Conservation (phyloP, 1,140 invertebrate genomes). For the Polypedilum vanderplanki region DNA sequence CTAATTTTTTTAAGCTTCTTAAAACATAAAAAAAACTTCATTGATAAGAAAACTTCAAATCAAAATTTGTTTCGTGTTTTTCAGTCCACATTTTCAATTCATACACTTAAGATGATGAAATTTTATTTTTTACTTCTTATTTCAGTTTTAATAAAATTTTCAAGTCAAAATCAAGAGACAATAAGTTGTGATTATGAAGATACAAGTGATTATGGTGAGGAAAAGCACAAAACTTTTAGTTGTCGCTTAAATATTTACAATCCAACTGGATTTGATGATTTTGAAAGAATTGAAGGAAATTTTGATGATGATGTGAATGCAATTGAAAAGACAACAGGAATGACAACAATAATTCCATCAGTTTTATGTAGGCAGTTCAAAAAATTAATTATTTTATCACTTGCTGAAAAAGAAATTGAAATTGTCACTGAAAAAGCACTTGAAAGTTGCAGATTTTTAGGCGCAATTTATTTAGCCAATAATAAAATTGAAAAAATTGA, state of each 20-base stretch:
- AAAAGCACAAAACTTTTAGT: background rate
- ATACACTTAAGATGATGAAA: no score
- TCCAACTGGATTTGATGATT: background rate
- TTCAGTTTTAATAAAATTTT: no score
- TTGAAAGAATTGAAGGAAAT: background rate
- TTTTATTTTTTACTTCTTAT: no score
- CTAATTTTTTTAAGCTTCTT: no score
- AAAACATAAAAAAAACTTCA: no score
- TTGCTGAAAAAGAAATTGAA: background rate
- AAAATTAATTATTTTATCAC: background rate
- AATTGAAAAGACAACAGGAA: background rate
- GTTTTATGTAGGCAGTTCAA: background rate
- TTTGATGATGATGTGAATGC: background rate
- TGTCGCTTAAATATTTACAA: background rate
- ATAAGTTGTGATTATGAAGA: background rate
- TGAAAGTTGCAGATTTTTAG: background rate
- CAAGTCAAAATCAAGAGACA: background rate
- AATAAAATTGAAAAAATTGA: conserved; percentile 1
- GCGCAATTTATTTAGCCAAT: background rate
- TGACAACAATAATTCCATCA: background rate
- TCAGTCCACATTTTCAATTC: no score
- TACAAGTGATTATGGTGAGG: background rate
- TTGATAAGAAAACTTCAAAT: no score
- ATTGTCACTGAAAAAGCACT: background rate
- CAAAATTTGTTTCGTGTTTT: no score